phyloP scores from a whole-genome alignment of 1,140 invertebrate species.

The Drosophila rufa region DNA sequence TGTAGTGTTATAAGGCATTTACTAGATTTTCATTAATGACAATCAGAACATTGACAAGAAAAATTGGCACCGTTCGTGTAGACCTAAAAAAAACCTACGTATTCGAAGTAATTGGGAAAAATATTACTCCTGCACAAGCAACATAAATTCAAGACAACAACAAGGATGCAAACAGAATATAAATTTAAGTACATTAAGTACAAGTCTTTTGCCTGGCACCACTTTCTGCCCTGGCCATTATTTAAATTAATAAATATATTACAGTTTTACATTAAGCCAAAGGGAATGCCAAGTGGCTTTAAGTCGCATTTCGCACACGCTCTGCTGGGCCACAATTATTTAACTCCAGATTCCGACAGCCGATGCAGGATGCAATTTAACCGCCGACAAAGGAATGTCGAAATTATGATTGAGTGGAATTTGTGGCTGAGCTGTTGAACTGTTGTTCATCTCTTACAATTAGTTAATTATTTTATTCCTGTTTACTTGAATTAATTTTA shows the following conservation, averaged over 20 bases:
- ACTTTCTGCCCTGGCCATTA: slow-evolving; percentile 46
- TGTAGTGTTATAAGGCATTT: too few relatives aligned
- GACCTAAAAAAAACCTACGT: neutral
- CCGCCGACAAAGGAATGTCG: slow-evolving; percentile 10
- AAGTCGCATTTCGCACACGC: slow-evolving; percentile 23
- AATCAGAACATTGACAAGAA: neutral
- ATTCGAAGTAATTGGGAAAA: slow-evolving; percentile 34
- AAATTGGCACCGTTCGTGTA: neutral
- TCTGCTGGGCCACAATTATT: neutral
- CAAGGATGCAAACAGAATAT: slow-evolving; percentile 1
- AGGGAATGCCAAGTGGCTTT: slow-evolving; percentile 8
- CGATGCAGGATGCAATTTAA: neutral
- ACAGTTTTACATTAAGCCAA: slow-evolving; percentile 48
- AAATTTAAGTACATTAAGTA: slow-evolving; percentile 51
- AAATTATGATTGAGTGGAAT: slow-evolving; percentile 9
- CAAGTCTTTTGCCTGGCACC: neutral
- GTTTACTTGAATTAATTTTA: too few relatives aligned
- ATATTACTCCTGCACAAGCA: slow-evolving; percentile 29
- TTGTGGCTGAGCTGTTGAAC: neutral
- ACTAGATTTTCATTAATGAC: too few relatives aligned
- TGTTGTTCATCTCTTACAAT: neutral
- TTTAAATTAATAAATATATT: slow-evolving; percentile 74
- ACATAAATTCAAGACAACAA: slow-evolving; percentile 41
- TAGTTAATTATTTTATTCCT: too few relatives aligned
- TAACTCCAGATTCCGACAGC: neutral